phyloP scores from a whole-genome alignment of 2,888 invertebrate genomes.

The Mayetiola destructor region DNA sequence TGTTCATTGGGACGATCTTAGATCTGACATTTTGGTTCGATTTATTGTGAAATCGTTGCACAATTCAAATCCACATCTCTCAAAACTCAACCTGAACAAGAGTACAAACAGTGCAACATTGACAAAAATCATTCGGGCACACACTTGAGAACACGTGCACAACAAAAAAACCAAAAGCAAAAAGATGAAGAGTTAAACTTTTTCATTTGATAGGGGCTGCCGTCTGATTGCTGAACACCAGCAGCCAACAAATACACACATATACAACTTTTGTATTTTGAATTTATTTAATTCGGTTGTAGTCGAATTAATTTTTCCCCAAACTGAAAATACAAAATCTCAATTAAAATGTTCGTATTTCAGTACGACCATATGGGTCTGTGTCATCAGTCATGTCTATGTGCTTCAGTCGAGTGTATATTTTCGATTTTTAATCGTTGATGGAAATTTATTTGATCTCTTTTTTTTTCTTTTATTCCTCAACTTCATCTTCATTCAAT shows the following conservation, averaged over 20 bases:
- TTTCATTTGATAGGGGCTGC: background rate
- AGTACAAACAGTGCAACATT: too few species aligned
- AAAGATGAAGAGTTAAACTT: constrained; percentile 13
- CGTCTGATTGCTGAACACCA: background rate
- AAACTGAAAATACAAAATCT: constrained; percentile 12
- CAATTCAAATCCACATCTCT: too few species aligned
- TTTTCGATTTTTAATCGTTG: background rate
- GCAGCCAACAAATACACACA: background rate
- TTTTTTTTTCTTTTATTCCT: background rate
- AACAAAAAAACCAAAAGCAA: background rate
- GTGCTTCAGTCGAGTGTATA: background rate
- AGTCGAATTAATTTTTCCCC: constrained; percentile 11
- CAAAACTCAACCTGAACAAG: too few species aligned
- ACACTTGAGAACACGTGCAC: constrained; percentile 5
- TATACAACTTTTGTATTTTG: too few species aligned
- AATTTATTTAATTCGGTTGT: constrained; percentile 11
- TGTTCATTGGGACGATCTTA: too few species aligned
- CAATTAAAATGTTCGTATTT: constrained; percentile 7
- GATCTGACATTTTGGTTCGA: too few species aligned
- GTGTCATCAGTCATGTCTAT: background rate
- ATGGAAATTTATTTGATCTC: too few species aligned
- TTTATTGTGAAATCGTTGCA: too few species aligned
- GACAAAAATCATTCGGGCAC: constrained; percentile 1
- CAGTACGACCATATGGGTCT: background rate
- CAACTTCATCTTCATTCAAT: background rate